These are phyloP conservation scores for Montipora foliosa DNA, from an alignment of 64 coral and sea anemone species.

Conservation along the genomic window DNA sequence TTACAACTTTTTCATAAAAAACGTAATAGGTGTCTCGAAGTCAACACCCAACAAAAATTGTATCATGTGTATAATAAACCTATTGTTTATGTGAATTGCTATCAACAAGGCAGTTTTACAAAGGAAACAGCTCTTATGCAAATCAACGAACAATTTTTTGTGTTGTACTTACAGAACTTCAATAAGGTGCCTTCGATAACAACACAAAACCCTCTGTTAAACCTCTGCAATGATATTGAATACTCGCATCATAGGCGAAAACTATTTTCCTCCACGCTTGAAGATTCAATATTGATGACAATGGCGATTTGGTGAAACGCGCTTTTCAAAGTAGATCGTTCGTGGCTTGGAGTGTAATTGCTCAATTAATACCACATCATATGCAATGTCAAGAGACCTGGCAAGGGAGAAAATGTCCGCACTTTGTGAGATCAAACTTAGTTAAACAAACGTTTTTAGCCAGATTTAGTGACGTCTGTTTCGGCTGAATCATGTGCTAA, in stretches of 20 bases:
- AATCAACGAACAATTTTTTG: not conserved
- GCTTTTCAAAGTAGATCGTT: not conserved
- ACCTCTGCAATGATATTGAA: not conserved
- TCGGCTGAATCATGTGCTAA: not conserved
- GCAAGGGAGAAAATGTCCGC: not conserved
- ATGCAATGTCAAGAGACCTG: not conserved
- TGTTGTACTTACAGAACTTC: constrained; percentile 37
- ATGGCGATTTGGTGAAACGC: not conserved
- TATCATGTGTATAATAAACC: not conserved
- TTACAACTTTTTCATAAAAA: constrained; percentile 14
- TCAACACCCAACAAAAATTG: too few species aligned
- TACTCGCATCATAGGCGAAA: not conserved
- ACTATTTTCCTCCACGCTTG: not conserved
- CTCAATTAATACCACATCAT: constrained; percentile 23
- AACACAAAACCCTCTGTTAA: not conserved
- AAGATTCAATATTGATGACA: not conserved
- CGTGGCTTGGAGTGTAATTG: not conserved
- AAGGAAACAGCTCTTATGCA: constrained; percentile 42
- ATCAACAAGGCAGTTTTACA: constrained; percentile 40
- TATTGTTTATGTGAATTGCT: constrained; percentile 17
- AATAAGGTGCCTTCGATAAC: not conserved
- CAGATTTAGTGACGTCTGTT: constrained; percentile 19
- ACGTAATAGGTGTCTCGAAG: not conserved
- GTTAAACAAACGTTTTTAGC: not conserved
- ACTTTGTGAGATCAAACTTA: not conserved